A percentile compares a stretch with the other conserved stretches of the same genome.
These are phyloP conservation scores for Actinostola sp. DNA, from an alignment of 92 coral and sea anemone species.

Conservation along the genomic window DNA sequence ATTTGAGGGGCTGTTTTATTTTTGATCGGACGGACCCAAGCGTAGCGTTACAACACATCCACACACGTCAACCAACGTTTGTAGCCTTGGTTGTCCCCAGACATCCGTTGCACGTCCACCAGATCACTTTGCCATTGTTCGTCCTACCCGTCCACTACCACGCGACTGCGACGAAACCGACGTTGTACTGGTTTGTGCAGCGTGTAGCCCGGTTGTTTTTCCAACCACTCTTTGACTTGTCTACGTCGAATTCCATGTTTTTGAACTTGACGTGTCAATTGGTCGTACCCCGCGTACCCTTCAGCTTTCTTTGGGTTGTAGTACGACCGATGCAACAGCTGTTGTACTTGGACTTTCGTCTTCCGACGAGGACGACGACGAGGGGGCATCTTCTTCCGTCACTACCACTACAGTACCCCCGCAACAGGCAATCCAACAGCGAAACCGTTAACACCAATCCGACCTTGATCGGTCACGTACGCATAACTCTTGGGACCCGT, in stretches of 20 bases:
- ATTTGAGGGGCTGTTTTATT: constrained; percentile 28
- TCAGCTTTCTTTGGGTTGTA: constrained; percentile 5
- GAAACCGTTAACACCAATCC: not conserved
- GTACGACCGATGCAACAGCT: constrained; percentile 2
- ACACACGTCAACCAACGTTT: constrained; percentile 15
- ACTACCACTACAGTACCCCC: not conserved
- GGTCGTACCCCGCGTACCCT: constrained; percentile 2
- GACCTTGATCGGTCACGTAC: not conserved
- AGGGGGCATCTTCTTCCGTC: not conserved
- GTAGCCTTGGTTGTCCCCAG: not conserved
- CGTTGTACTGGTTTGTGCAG: not conserved
- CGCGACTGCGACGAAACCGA: not conserved
- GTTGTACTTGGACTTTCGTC: not conserved
- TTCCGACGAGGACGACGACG: not conserved
- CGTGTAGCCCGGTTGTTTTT: too few species aligned
- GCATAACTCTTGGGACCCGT: constrained; percentile 42
- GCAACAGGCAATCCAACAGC: constrained; percentile 10
- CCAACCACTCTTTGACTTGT: too few species aligned
- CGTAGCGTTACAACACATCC: constrained; percentile 48
- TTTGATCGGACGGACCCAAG: constrained; percentile 54
- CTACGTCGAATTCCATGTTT: too few species aligned
- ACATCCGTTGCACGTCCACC: constrained; percentile 5
- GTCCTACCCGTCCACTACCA: constrained; percentile 14
- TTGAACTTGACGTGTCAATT: not conserved
- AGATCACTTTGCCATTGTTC: constrained; percentile 32